A percentile compares a stretch with the other conserved stretches of the same genome.
Evolutionary conservation across 2,888 invertebrate species (phyloP).

Genomic region (Aphidoletes aphidimyza): DNA sequence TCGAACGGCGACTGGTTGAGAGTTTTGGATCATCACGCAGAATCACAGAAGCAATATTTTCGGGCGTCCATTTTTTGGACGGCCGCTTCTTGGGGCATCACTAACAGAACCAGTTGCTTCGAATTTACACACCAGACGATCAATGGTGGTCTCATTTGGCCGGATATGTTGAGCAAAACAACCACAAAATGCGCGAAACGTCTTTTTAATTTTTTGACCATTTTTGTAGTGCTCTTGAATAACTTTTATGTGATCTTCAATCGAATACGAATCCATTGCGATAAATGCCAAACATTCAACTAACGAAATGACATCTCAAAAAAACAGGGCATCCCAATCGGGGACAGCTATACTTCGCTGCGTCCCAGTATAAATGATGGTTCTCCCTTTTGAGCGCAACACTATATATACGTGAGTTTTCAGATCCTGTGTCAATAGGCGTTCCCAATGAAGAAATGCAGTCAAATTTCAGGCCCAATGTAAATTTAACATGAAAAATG

Average conservation of each 20-base stretch:
- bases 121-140: neutral
- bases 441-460: too few relatives aligned
- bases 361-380: too few relatives aligned
- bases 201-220: neutral
- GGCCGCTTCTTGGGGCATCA: neutral
- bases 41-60: slow-evolving; percentile 13
- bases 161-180: neutral
- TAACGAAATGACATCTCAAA: too few relatives aligned
- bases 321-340: too few relatives aligned
- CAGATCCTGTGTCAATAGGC: too few relatives aligned
- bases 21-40: neutral
- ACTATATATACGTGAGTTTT: too few relatives aligned
- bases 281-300: too few relatives aligned
- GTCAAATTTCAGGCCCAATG: too few relatives aligned
- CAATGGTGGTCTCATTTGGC: neutral
- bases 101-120: neutral
- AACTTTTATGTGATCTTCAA: neutral
- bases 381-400: too few relatives aligned
- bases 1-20: slow-evolving; percentile 37
- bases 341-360: too few relatives aligned
- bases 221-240: slow-evolving; percentile 20
- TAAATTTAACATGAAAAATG: too few relatives aligned
- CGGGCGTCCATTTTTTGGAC: neutral
- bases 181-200: neutral
- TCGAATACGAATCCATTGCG: neutral